A percentile compares a stretch with the other conserved stretches of the same genome.
Conservation (phyloP, 1,140 invertebrate genomes). For the Zaprionus capensis region DNA sequence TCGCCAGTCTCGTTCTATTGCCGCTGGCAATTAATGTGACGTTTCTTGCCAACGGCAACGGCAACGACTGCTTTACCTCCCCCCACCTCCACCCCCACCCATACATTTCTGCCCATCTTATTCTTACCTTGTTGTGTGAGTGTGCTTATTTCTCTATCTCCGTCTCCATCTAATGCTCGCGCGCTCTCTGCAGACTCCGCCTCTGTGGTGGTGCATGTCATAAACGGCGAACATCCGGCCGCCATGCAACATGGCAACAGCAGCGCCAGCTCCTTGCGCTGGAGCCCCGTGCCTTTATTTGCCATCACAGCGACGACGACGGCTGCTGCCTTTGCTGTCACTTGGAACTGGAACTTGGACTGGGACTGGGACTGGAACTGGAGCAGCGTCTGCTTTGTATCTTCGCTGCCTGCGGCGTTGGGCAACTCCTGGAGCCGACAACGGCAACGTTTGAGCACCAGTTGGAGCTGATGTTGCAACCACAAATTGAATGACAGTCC, state of each 20-base stretch:
- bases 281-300: constrained; percentile 71
- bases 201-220: constrained; percentile 88
- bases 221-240: constrained; percentile 89
- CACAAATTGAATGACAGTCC: constrained; percentile 56
- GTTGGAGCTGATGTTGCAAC: constrained; percentile 58
- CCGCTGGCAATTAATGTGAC: constrained; percentile 60
- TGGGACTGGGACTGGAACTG: constrained; percentile 24
- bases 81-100: background rate
- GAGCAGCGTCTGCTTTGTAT: constrained; percentile 40
- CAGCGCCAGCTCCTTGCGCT: constrained; percentile 80
- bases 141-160: constrained; percentile 19
- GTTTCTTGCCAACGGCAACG: constrained; percentile 49
- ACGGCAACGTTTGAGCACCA: constrained; percentile 29
- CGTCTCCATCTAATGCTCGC: constrained; percentile 23
- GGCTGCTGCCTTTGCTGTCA: constrained; percentile 61
- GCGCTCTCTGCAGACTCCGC: constrained; percentile 85
- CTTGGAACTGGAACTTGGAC: constrained; percentile 63
- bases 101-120: background rate
- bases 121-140: constrained; percentile 31
- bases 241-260: constrained; percentile 89
- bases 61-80: background rate
- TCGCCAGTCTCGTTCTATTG: constrained; percentile 45
- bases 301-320: constrained; percentile 57
- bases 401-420: constrained; percentile 37
- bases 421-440: constrained; percentile 27